phyloP scores from a whole-genome alignment of 2,888 invertebrate species.

The Chironomus tentans region DNA sequence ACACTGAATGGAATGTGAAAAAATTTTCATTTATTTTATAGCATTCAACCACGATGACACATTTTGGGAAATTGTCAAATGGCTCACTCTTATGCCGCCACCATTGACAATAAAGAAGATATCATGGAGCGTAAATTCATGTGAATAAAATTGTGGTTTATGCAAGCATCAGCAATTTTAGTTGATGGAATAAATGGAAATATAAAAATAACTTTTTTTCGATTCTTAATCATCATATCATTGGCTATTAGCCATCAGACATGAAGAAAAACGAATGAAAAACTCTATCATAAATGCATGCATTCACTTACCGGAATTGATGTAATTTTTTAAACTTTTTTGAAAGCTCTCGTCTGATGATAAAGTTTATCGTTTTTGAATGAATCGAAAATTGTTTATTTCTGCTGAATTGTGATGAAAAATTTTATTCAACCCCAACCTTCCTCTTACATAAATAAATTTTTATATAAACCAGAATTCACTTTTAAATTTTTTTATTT shows the following conservation, averaged over 20 bases:
- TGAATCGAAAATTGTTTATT: too few species aligned
- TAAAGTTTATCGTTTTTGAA: too few species aligned
- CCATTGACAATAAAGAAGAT: neutral
- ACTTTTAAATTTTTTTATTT: too few species aligned
- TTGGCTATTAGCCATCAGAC: slow-evolving; percentile 1
- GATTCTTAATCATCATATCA: slow-evolving; percentile 2
- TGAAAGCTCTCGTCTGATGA: too few species aligned
- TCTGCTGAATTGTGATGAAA: too few species aligned
- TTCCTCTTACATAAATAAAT: too few species aligned
- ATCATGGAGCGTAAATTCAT: slow-evolving; percentile 10
- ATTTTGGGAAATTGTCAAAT: neutral
- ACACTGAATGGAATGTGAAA: neutral
- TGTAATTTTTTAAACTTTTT: too few species aligned
- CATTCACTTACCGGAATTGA: too few species aligned
- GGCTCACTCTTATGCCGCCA: neutral
- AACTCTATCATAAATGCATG: too few species aligned
- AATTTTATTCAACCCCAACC: too few species aligned
- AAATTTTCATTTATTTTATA: slow-evolving; percentile 5
- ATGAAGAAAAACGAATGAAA: neutral
- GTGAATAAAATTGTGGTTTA: slow-evolving; percentile 3
- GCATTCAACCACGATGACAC: neutral
- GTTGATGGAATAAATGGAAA: neutral
- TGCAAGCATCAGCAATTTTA: neutral
- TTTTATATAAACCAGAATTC: too few species aligned
- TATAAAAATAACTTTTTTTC: neutral